Base-by-base conservation (phyloP, 2,113 vertebrate genomes). In the Labeo catla region DNA sequence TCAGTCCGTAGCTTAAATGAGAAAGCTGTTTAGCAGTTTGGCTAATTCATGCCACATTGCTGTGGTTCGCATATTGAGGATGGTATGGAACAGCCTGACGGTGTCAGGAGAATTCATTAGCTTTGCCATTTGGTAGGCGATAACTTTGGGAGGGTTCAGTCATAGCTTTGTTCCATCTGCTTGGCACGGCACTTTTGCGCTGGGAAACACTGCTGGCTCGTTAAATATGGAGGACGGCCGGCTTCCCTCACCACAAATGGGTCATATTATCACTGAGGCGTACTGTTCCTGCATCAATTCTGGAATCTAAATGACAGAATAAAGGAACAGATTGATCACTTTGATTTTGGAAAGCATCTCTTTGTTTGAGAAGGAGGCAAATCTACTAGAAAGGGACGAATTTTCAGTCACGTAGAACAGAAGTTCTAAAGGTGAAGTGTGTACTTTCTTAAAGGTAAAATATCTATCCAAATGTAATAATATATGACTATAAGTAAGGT, bases 81-180 rank as follows among this genome's bases (percentile, higher is more conserved):
- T 74, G 19, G 82, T 83, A n/a, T 83, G 76, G 76, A 84, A 52
- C 57, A 52, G 81, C 15, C 23, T 80, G 59, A 23, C 23, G 43
- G 34, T 85, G 73, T 86, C 70, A 34, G 21, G 77, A 68, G 70
- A 70, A 88, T 77, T 77, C 77, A 59, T 50, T 70, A n/a, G 49
- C 15, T 47, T 61, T 76, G 61, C 65, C 49, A 63, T 36, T 85
- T 81, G 79, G 79, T 57, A 59, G 45, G 83, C 23, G 70, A 84
- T 77, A 76, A 80, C 72, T 57, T 80, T 82, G 47, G 28, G 72
- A 83, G 54, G 47, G 72, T 70, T 86, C 57, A 84, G 81, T 54
- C 59, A 86, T 82, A 85, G 87, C 61, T 89, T 73, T 70, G 79
- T 86, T 89, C 52, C 76, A 89, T 89, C 89, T 88, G 88, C 72